phyloP scores from a whole-genome alignment of 1,140 invertebrate genomes.

The Drosophila navojoa region DNA sequence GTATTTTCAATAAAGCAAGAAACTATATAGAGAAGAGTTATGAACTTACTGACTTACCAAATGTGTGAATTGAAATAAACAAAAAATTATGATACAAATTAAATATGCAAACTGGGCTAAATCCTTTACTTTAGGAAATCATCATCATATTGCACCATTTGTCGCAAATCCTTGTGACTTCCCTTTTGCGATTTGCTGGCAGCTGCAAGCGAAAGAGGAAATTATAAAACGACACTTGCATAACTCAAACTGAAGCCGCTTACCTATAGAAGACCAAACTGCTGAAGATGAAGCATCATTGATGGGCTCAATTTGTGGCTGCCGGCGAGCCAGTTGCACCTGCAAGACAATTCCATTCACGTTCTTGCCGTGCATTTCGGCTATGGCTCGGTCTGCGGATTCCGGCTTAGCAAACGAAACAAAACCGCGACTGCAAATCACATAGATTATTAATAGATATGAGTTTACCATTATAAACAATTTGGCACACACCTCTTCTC shows the following conservation, averaged over 20 bases:
- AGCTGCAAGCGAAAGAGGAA: conserved; percentile 84
- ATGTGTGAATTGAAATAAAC: conserved; percentile 5
- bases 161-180: conserved; percentile 89
- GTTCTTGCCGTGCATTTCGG: conserved; percentile 93
- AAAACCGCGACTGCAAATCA: conserved; percentile 89
- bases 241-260: conserved; percentile 28
- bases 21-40: conserved; percentile 43
- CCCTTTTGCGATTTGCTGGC: conserved; percentile 93
- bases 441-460: conserved; percentile 6
- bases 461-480: conserved; percentile 8
- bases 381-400: conserved; percentile 93
- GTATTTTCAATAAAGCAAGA: conserved; percentile 79
- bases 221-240: too few relatives aligned
- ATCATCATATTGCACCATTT: conserved; percentile 89
- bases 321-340: conserved; percentile 92
- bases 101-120: conserved; percentile 8
- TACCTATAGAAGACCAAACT: conserved; percentile 91
- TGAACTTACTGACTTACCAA: conserved; percentile 10
- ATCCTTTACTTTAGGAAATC: conserved; percentile 65
- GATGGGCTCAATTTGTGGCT: conserved; percentile 91
- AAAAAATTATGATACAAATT: conserved; percentile 5
- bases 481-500: conserved; percentile 89
- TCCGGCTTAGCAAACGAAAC: conserved; percentile 96
- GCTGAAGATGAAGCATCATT: conserved; percentile 91
- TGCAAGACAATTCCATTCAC: conserved; percentile 90